Evolutionary conservation across 2,797 vertebrate species (phyloP).

Genomic region (Harpagifer antarcticus): DNA sequence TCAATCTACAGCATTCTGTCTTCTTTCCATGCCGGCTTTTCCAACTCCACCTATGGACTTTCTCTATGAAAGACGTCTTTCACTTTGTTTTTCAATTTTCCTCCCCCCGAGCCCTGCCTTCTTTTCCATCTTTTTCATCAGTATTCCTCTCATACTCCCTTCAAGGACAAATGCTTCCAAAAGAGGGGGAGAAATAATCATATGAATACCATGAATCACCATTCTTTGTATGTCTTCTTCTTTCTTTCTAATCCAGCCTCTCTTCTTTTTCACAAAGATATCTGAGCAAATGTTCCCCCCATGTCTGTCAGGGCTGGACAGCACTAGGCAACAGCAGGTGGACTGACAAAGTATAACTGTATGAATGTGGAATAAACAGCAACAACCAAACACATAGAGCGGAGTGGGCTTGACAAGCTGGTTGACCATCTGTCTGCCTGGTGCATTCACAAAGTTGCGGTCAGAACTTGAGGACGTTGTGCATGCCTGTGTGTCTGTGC

Average conservation of each 20-base stretch:
- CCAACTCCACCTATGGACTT: conserved; percentile 20
- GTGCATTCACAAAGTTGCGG: conserved; percentile 35
- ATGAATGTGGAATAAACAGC: conserved; percentile 58
- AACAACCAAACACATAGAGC: conserved; percentile 27
- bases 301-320: conserved; percentile 50
- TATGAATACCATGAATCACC: conserved; percentile 49
- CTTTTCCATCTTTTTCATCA: conserved; percentile 53
- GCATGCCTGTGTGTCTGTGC: conserved; percentile 12
- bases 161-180: conserved; percentile 64
- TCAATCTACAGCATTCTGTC: conserved; percentile 13
- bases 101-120: conserved; percentile 33
- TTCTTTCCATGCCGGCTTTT: conserved; percentile 23
- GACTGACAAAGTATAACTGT: conserved; percentile 57
- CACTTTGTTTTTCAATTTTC: conserved; percentile 51
- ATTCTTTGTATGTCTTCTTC: conserved; percentile 27
- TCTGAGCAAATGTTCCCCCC: conserved; percentile 42
- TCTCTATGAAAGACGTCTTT: conserved; percentile 41
- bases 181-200: conserved; percentile 23
- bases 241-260: conserved; percentile 12
- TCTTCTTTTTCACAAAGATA: conserved; percentile 49
- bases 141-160: conserved; percentile 42
- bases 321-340: conserved; percentile 54
- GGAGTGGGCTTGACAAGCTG: conserved; percentile 57
- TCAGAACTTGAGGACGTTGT: conserved; percentile 48
- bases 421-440: conserved; percentile 63